Evolutionary conservation across 2,113 vertebrate genomes (phyloP), one percentile per base, ranked within the genome.

Genomic region (Microcebus ravelobensis): DNA sequence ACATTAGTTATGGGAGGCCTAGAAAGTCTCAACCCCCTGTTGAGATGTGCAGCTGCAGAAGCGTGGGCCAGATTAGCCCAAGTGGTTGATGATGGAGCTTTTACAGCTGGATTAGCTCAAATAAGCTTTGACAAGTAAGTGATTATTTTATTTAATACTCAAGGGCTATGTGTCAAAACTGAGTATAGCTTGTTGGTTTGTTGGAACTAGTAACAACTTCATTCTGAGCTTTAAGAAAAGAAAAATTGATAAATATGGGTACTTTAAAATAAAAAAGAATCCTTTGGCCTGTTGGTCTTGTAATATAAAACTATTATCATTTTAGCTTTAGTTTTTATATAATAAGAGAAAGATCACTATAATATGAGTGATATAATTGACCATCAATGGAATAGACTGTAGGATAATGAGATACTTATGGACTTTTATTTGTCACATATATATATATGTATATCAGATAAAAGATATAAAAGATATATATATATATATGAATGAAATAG

Each of bases 91-190:
- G 99, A 99, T 87, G 97, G 98, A 84, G 98, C 95, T 86, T 99
- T 99, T 98, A 99, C 99, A 42, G 98, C 99, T 85, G 98, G 99
- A 1, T 97, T 99, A 96, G 99, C 99, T 0, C 99, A 99, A 98
- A 98, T 99, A 97, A 99, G 99, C 98, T 99, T 99, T 95, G 99
- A 99, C 98, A 99, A 99, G 99, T 99, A 98, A 98, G 99, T 98
- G 83, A 15, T 85, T 81, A 96, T 96, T 27, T 80, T 76, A 81
- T 67, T 92, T 71, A 88, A 31, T 96, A 71, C 12, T 50, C 36
- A 27, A 39, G 42, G 50, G 25, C 31, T 91, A 3, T 57, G 15
- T 96, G 36, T 77, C 21, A 90, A 70, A 96, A 77, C 73, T 97
- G 45, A 31, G 11, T 65, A 76, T 76, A 74, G 6, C 36, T 88